Base-by-base conservation (phyloP, 2,797 vertebrate species). In the Avahi laniger region DNA sequence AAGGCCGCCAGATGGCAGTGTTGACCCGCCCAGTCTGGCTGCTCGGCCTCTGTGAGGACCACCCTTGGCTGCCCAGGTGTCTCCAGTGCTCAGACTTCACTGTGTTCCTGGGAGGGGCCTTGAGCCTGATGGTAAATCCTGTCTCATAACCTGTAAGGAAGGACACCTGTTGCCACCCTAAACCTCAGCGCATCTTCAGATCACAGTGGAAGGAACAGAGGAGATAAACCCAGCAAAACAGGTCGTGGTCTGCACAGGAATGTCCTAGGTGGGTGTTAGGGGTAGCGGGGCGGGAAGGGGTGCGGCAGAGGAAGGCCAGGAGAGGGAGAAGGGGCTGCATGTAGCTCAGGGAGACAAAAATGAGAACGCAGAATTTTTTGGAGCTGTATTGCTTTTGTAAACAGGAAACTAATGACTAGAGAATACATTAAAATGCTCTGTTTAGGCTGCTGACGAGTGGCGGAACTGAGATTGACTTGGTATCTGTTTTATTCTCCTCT, bases 1-100 rank as follows among this genome's bases (percentile, higher is more conserved):
- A 28, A 3, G 26, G 9, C 97, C 98, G 2, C 89, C 61, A 98
- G 98, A 85, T 98, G 98, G 98, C 98, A 96, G 52, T 97, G 95
- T 97, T 95, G 95, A 38, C 92, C 72, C 38, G 41, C 78, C 43
- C 0, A 33, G 13, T 0, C 22, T 0, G 52, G 17, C 57, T 30
- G n/a, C 41, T 2, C 18, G 2, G 0, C 30, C 1, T 0, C n/a
- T 15, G 18, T 91, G 73, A 81, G 89, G 92, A 48, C 48, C 43
- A 57, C 22, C 46, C 14, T 24, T 43, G 24, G 75, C 30, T 33
- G 89, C 26, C 3, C 10, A 7, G 22, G 75, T 26, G 94, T 63
- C 63, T 13, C 88, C 50, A 7, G 52, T 73, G 2, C 1, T 57
- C 4, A 46, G 2, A 9, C 72, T 89, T 95, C 72, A 46, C 26